These are phyloP conservation scores for Macropis europaea DNA, from an alignment of 2,888 invertebrate genomes.

Conservation along the genomic window DNA sequence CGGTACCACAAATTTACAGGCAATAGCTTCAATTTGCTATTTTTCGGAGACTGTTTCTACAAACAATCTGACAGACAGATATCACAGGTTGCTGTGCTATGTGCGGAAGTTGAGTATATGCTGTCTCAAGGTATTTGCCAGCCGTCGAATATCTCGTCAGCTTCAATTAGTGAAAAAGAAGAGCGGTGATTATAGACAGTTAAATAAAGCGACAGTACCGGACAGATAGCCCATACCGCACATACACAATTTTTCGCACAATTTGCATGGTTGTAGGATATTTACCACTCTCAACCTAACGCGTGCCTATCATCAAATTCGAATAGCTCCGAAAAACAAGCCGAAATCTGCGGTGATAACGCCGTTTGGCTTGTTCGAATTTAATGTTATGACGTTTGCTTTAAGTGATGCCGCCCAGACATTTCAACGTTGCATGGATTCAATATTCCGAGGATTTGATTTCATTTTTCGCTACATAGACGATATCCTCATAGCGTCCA, in stretches of 20 bases:
- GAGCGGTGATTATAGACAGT: no score
- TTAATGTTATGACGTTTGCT: neutral
- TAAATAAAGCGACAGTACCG: no score
- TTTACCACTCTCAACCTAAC: neutral
- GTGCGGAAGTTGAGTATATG: no score
- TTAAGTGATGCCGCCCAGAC: neutral
- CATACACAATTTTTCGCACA: neutral
- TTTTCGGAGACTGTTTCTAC: no score
- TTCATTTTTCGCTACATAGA: neutral
- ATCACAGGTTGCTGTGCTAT: no score
- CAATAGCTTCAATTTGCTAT: no score
- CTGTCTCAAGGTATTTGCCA: no score
- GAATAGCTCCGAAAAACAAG: neutral
- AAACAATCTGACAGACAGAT: no score
- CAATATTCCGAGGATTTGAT: neutral
- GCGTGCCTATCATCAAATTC: neutral
- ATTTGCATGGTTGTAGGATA: neutral
- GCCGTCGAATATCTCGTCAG: no score
- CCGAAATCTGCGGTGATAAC: neutral
- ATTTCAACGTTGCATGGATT: neutral
- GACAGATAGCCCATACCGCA: constrained; percentile 2
- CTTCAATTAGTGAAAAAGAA: no score
- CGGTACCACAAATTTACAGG: no score
- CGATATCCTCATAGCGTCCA: neutral
- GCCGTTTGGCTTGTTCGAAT: neutral